phyloP scores from a whole-genome alignment of 2,113 vertebrate species.

The Illadopsis cleaveri region DNA sequence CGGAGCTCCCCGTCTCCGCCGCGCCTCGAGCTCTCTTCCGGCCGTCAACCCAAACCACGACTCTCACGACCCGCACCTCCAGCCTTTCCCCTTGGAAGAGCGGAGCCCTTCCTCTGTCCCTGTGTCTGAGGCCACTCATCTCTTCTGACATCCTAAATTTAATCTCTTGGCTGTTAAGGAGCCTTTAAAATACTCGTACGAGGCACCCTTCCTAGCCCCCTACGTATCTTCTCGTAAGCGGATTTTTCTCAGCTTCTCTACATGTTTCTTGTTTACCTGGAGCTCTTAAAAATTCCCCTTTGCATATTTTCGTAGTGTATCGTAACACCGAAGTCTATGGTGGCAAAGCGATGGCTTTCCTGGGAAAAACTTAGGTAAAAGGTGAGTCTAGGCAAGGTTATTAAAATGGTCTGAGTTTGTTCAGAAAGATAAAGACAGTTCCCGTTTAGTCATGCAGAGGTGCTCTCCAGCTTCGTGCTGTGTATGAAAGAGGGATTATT shows the following conservation, averaged over 20 bases:
- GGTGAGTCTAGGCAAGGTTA: not conserved
- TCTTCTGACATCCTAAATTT: not conserved
- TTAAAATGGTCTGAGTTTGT: not conserved
- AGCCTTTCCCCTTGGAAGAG: not conserved
- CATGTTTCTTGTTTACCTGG: not conserved
- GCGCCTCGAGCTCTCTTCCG: not conserved
- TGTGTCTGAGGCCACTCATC: not conserved
- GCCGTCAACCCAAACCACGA: not conserved
- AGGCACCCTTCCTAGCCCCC: not conserved
- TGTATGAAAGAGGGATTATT: not conserved
- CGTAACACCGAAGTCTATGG: not conserved
- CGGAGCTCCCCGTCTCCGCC: not conserved
- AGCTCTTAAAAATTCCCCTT: not conserved
- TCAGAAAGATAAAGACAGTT: not conserved
- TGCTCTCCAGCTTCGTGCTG: not conserved
- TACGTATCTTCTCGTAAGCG: not conserved
- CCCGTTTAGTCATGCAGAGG: not conserved
- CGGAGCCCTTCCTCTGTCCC: not conserved
- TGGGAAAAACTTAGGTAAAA: not conserved
- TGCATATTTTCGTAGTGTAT: not conserved
- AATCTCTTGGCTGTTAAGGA: not conserved
- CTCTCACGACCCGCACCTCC: not conserved
- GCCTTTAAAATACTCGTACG: not conserved
- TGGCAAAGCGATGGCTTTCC: not conserved
- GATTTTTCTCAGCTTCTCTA: not conserved